Evolutionary conservation across 2,888 invertebrate species (phyloP), one percentile per base, ranked within the genome.

Genomic region (Strigamia crassipes): DNA sequence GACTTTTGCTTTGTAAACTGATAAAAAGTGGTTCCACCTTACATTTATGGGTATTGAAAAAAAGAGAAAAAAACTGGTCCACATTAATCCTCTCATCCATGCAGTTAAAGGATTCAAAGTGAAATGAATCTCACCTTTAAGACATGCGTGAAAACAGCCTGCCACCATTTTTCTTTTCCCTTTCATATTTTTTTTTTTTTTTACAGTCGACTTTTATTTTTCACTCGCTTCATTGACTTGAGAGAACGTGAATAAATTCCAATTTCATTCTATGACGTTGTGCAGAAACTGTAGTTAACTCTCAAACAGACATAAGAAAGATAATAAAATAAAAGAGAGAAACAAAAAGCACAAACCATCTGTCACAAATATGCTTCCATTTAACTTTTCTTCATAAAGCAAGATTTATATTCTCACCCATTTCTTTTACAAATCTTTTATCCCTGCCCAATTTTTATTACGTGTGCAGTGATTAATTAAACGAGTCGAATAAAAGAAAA

Each of bases 271-370:
- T 4, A 13, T 66, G 66, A 66, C 66, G 27, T 66, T 66, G 66
- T 66, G 23, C 66, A 66, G 66, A 66, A 66, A 66, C 27, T 66
- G 27, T 66, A 66, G 66, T 66, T 66, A 66, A 66, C 66, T 66
- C 27, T 66, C 31, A 27, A 31, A 66, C 66, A 66, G 66, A 66
- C 66, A 15, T 23, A 23, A 66, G 66, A 66, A 27, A n/a, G 27
- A 66, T 66, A 66, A 66, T 27, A 31, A 66, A 66, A 27, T 27
- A 27, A 66, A 66, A n/a, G 61, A 15, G 66, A 66, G 66, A 66
- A 66, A 66, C 66, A 66, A 66, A 66, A 66, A 66, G 66, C 66
- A 66, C 66, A 66, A 66, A 66, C 66, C 66, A 66, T 66, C 66
- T 66, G 66, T 66, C 66, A 66, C 66, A 66, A 66, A 66, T 66